phyloP scores from a whole-genome alignment of 2,113 vertebrate species.

The Carassius auratus region DNA sequence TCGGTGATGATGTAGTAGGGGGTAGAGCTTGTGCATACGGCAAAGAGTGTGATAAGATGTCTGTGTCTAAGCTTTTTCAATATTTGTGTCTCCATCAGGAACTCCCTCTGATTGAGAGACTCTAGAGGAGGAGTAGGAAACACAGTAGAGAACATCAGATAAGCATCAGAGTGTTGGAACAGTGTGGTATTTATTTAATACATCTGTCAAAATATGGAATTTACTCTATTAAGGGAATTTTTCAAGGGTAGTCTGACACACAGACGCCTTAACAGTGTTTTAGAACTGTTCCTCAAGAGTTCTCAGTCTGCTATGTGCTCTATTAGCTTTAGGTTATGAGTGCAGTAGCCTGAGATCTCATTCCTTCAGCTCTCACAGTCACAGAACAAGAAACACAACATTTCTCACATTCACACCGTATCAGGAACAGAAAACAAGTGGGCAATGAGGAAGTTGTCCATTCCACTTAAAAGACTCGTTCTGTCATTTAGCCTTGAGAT shows the following conservation, averaged over 20 bases:
- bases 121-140: slow-evolving; percentile 44
- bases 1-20: slow-evolving; percentile 73
- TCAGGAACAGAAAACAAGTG: neutral
- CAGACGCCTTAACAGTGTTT: neutral
- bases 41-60: slow-evolving; percentile 67
- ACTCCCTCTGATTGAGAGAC: slow-evolving; percentile 57
- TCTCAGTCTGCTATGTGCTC: neutral
- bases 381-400: slow-evolving; percentile 36
- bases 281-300: neutral
- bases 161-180: neutral
- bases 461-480: neutral
- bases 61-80: slow-evolving; percentile 71
- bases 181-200: neutral
- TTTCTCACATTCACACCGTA: slow-evolving; percentile 20
- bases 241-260: neutral
- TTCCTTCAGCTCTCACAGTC: neutral
- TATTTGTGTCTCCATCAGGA: slow-evolving; percentile 67
- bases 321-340: neutral
- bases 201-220: neutral
- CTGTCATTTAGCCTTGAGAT: neutral
- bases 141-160: neutral
- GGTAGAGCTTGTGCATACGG: slow-evolving; percentile 61
- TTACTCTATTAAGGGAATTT: no score
- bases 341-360: neutral
- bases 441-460: neutral